Evolutionary conservation across 2,797 vertebrate species (phyloP), one percentile per base, ranked within the genome.

Genomic region (Squalus acanthias): DNA sequence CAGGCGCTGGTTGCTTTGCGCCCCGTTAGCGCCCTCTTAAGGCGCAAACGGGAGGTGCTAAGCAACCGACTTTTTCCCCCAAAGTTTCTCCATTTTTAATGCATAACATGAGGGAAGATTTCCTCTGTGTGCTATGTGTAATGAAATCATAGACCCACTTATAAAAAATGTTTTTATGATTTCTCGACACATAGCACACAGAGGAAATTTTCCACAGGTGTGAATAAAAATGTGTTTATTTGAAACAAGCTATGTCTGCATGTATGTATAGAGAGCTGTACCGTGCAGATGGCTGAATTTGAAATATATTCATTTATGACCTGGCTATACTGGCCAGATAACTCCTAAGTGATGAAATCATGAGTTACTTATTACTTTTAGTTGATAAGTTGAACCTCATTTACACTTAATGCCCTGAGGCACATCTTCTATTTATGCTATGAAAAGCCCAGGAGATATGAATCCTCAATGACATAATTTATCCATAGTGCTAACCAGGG

Each of bases 181-280:
- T 93, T 93, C 82, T 69, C 15, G 8, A 69, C 63, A 92, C 33
- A 50, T 12, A 69, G 63, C 10, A 67, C 17, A 67, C 17, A 39
- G 57, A 92, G 33, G 57, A 20, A 33, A 92, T 20, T 67, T 93
- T n/a, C 10, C 20, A 85, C 46, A 85, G 67, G 63, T 93, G n/a
- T 93, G 91, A 93, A 93, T 69, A 46, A 69, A 91, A 93, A 69
- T 93, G n/a, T 69, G 63, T 69, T 93, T 93, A 93, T 67, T 93
- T 93, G 63, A 93, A 39, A 69, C 63, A 93, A 93, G 91, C n/a
- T 67, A 93, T 46, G 63, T 46, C 63, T 93, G n/a, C 13, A 69
- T 93, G n/a, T 67, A 93, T 8, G 0, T 33, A 93, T 15, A 67
- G 91, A 46, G 63, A 46, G 91, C 91, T 69, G 33, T n/a, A 93